Evolutionary conservation across 2,888 invertebrate genomes (phyloP).

Genomic region (Oligia strigilis): DNA sequence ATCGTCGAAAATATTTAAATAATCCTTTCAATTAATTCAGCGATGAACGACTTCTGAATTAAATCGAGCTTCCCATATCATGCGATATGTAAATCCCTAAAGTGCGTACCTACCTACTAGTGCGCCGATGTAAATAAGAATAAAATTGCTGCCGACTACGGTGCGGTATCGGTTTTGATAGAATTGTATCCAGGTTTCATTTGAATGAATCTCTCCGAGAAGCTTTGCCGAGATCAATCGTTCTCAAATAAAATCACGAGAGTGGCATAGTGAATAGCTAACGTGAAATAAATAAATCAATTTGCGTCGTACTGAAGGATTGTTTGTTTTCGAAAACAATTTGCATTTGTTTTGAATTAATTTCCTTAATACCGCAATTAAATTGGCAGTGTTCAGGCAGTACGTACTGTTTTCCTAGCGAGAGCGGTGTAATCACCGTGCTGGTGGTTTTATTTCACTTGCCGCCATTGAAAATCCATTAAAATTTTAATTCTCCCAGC

Average conservation of each 20-base stretch:
- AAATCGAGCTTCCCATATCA: constrained; percentile 21
- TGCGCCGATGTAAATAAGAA: constrained; percentile 44
- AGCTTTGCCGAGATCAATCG: constrained; percentile 61
- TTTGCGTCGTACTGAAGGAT: constrained; percentile 37
- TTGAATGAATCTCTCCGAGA: constrained; percentile 51
- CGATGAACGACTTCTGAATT: constrained; percentile 30
- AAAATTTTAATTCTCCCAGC: constrained; percentile 74
- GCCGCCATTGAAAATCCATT: constrained; percentile 77
- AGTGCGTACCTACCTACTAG: constrained; percentile 35
- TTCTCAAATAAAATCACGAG: constrained; percentile 60
- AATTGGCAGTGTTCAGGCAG: constrained; percentile 55
- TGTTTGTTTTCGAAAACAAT: constrained; percentile 49
- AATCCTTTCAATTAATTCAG: constrained; percentile 61
- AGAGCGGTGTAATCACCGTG: constrained; percentile 67
- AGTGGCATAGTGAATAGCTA: constrained; percentile 26
- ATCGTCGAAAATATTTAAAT: constrained; percentile 42
- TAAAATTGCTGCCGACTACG: constrained; percentile 34
- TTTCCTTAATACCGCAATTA: constrained; percentile 66
- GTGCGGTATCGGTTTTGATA: constrained; percentile 38
- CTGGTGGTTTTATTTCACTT: constrained; percentile 76
- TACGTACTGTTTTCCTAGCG: constrained; percentile 59
- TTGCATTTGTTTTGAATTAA: constrained; percentile 63
- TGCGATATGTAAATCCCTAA: constrained; percentile 43
- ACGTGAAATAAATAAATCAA: constrained; percentile 53
- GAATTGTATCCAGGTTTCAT: constrained; percentile 62